These are phyloP conservation scores for Blera fallax DNA, from an alignment of 2,888 invertebrate genomes.

Conservation along the genomic window DNA sequence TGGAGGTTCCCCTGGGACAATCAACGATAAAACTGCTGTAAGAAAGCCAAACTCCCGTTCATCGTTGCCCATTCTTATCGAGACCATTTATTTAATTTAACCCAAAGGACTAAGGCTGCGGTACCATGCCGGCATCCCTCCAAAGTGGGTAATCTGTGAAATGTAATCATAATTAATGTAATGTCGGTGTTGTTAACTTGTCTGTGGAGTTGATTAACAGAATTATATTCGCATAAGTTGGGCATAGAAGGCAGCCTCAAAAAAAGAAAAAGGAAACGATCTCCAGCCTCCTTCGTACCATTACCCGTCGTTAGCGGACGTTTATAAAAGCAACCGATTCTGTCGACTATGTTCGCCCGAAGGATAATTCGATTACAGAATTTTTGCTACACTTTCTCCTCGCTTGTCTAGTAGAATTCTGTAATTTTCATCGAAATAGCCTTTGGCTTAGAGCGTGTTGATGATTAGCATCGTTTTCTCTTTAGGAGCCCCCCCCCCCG, in stretches of 20 bases:
- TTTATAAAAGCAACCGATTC: not conserved
- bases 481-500: not conserved
- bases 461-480: constrained; percentile 9
- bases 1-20: not conserved
- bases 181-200: constrained; percentile 62
- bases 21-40: constrained; percentile 28
- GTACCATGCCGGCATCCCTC: not conserved
- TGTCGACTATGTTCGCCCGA: not conserved
- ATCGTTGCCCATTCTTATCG: constrained; percentile 25
- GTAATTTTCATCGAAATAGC: constrained; percentile 29
- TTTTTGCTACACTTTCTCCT: constrained; percentile 2
- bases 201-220: constrained; percentile 60
- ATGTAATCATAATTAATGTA: constrained; percentile 68
- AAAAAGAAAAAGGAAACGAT: not conserved
- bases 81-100: constrained; percentile 55
- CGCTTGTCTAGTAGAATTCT: not conserved
- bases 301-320: not conserved
- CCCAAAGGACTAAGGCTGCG: constrained; percentile 38
- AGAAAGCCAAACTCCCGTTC: constrained; percentile 12
- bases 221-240: constrained; percentile 57
- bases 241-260: not conserved
- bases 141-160: constrained; percentile 55
- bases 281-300: not conserved
- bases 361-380: constrained; percentile 35
- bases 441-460: constrained; percentile 5